Percentiles rank a stretch among this genome's conserved stretches.
These are phyloP conservation scores for Pristiophorus japonicus DNA, from an alignment of 2,113 vertebrate species.

Conservation along the genomic window DNA sequence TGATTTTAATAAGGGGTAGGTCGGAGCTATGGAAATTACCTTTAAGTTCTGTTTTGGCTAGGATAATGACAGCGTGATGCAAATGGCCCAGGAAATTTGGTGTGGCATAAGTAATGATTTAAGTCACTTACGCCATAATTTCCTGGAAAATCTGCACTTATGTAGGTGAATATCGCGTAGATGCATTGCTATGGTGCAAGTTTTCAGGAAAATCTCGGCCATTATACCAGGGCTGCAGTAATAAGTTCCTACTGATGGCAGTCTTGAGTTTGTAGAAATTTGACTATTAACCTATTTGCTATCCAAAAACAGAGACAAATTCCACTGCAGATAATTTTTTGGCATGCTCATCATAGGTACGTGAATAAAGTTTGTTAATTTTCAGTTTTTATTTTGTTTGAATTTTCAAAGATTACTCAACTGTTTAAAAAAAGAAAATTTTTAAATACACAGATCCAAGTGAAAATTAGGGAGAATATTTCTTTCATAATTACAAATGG, in stretches of 20 bases:
- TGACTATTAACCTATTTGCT: not conserved
- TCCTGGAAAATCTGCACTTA: not conserved
- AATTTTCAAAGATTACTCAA: not conserved
- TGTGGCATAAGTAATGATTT: not conserved
- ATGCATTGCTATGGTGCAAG: not conserved
- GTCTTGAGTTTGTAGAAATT: slow-evolving; percentile 14
- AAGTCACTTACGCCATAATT: not conserved
- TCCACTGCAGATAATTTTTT: not conserved
- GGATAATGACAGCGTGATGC: not conserved
- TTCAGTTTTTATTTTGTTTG: not conserved
- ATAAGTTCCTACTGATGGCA: not conserved
- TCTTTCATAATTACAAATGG: not conserved
- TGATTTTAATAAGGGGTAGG: not conserved
- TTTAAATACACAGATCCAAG: not conserved
- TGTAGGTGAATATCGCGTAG: not conserved
- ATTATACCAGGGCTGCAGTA: not conserved
- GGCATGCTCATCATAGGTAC: no score
- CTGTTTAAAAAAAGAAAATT: not conserved
- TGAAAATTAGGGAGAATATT: not conserved
- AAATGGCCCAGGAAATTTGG: not conserved
- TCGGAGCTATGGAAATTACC: not conserved
- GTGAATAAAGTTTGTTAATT: not conserved
- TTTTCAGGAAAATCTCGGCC: not conserved
- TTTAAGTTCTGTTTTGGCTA: not conserved
- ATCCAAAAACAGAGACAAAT: not conserved